These are phyloP conservation scores for Rhegmatorhina hoffmannsi DNA, from an alignment of 2,113 vertebrate species.

Conservation along the genomic window DNA sequence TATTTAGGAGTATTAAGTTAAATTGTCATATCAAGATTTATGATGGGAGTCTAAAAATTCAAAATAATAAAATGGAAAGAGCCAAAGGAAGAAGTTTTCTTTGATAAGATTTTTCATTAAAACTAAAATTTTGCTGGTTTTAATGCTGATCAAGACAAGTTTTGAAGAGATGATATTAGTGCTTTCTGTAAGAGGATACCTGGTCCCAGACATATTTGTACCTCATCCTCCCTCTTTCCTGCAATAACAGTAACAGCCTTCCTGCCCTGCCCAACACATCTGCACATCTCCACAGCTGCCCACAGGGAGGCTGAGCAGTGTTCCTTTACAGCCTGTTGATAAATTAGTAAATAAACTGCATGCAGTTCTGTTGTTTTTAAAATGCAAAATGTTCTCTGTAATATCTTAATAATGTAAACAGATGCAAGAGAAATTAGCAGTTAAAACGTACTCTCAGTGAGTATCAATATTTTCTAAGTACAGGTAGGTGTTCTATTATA, in stretches of 20 bases:
- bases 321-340: background rate
- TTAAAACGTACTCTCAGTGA: background rate
- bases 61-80: background rate
- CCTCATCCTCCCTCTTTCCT: background rate
- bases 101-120: background rate
- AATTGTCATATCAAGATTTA: background rate
- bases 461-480: background rate
- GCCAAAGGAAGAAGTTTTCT: background rate
- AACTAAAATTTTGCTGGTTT: background rate
- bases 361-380: background rate
- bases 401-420: background rate
- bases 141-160: background rate
- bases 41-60: background rate
- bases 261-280: background rate
- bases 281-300: background rate
- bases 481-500: background rate
- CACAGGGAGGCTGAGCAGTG: background rate
- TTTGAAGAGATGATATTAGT: background rate
- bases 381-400: background rate
- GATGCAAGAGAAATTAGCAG: background rate
- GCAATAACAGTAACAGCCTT: accelerated
- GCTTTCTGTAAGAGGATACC: background rate
- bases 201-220: accelerated
- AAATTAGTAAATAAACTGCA: background rate
- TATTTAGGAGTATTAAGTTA: background rate